phyloP scores from a whole-genome alignment of 2,888 invertebrate species.

The Epirrhoe alternata region DNA sequence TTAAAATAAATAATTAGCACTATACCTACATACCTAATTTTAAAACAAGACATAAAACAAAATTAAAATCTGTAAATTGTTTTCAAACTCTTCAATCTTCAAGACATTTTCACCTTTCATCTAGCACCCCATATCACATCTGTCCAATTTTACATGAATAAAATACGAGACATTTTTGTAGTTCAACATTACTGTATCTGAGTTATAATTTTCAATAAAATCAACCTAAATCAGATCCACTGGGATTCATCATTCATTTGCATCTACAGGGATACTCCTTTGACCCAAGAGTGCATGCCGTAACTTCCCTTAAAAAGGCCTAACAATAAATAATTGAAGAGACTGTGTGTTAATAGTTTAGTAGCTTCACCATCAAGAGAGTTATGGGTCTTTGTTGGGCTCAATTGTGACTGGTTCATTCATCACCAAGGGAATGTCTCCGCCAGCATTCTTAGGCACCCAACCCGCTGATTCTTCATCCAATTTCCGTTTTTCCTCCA shows the following conservation, averaged over 20 bases:
- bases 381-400: slow-evolving; percentile 4
- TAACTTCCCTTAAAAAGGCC: background rate
- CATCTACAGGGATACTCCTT: no score
- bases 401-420: slow-evolving; percentile 62
- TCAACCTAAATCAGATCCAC: no score
- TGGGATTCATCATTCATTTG: no score
- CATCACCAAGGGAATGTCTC: slow-evolving; percentile 76
- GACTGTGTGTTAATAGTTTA: background rate
- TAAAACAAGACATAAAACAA: background rate
- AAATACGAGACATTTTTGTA: no score
- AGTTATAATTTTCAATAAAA: no score
- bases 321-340: background rate
- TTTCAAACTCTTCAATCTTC: no score
- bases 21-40: background rate
- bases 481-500: slow-evolving; percentile 85
- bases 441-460: slow-evolving; percentile 74
- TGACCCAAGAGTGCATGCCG: no score
- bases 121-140: no score
- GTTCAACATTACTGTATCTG: no score
- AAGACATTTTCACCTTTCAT: no score
- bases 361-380: background rate
- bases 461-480: slow-evolving; percentile 79
- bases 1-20: background rate
- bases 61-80: no score
- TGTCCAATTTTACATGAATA: no score